Base-by-base conservation (phyloP, 2,888 invertebrate species). In the Heliconius aoede region DNA sequence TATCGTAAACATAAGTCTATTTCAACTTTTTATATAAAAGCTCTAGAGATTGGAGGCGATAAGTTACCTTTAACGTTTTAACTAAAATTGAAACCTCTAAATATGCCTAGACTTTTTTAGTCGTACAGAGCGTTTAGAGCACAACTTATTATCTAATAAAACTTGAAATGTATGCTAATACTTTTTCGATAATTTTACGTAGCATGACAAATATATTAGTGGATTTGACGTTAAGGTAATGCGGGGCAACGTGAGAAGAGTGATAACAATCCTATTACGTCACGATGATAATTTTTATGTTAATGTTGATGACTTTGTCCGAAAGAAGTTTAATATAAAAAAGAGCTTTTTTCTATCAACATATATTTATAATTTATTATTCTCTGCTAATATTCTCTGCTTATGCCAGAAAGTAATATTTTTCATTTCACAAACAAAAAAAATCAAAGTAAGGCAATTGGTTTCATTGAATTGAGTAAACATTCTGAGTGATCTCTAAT, bases 371-470 rank as follows among this genome's bases (percentile, higher is more conserved):
- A n/a, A n/a, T n/a, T n/a, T n/a, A n/a, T n/a, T n/a, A n/a, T n/a
- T n/a, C n/a, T n/a, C n/a, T n/a, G n/a, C n/a, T 24, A 24, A 32
- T 24, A 32, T 69, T 32, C 24, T n/a, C 5, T 26, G 0, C 60
- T 28, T 55, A 32, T 55, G 24, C 69, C 32, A 55, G n/a, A 68
- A 30, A 30, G 51, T 51, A 13, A 30, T 46, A 15, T 9, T 30
- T 51, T 68, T 24, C n/a, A n/a, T n/a, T 26, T 21, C 18, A 30
- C 1, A n/a, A 69, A 55, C n/a, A 55, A 51, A 68, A 28, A n/a
- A 68, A 68, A 30, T 13, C 11, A 30, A 69, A 28, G n/a, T 68
- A 30, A 51, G 51, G 51, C 51, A 68, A 68, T 68, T 68, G 28
- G 21, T 68, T 68, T 21, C 68, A 68, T 46, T 68, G 46, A 51